Conservation (phyloP, 2,888 invertebrate genomes). For the Agriopis aurantiaria region DNA sequence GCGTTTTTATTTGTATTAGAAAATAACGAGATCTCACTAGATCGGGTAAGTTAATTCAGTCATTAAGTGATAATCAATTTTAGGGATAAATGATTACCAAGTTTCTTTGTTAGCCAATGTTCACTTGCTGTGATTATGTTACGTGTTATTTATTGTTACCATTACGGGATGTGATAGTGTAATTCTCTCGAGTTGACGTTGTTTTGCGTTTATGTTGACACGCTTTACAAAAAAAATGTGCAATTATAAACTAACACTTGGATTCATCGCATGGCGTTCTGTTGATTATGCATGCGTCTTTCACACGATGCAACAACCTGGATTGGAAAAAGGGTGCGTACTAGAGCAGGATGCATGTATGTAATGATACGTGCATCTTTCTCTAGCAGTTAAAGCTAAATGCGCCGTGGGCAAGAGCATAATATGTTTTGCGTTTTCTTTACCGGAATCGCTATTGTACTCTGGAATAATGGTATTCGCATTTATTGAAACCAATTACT, state of each 20-base stretch:
- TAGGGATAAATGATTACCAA: slow-evolving; percentile 74
- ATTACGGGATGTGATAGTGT: slow-evolving; percentile 81
- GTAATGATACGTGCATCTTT: too few species aligned
- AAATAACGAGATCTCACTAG: slow-evolving; percentile 84
- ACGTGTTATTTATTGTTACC: slow-evolving; percentile 81
- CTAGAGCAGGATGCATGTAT: too few species aligned
- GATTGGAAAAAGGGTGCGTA: too few species aligned
- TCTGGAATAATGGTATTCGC: slow-evolving; percentile 77
- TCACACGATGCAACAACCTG: too few species aligned
- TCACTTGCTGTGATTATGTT: slow-evolving; percentile 86
- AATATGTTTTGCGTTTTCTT: slow-evolving; percentile 50
- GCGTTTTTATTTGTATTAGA: slow-evolving; percentile 82
- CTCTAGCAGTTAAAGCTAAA: too few species aligned
- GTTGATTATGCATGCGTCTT: slow-evolving; percentile 48
- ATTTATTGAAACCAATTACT: slow-evolving; percentile 80
- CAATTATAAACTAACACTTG: slow-evolving; percentile 55
- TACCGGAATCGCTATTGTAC: slow-evolving; percentile 62
- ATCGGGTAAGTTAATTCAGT: slow-evolving; percentile 84
- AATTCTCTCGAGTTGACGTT: slow-evolving; percentile 75
- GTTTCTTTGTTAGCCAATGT: slow-evolving; percentile 86
- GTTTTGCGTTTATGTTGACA: slow-evolving; percentile 72
- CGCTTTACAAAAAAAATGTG: slow-evolving; percentile 63
- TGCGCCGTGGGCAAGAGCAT: slow-evolving; percentile 21
- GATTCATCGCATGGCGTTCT: slow-evolving; percentile 58
- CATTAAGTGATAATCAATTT: slow-evolving; percentile 84